Evolutionary conservation across 2,113 vertebrate genomes (phyloP).

Genomic region (Plecturocebus donacophilus): DNA sequence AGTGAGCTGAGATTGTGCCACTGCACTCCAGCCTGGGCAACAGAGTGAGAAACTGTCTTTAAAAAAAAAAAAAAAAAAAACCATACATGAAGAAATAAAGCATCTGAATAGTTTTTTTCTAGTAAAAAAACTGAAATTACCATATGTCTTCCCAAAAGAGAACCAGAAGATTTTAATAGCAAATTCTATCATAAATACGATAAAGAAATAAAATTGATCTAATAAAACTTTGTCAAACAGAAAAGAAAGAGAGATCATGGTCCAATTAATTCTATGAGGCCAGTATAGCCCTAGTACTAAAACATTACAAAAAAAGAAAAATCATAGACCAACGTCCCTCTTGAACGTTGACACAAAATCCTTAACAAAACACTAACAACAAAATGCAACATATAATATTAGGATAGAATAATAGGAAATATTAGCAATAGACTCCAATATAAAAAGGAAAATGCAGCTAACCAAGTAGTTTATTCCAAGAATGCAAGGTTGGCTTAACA

Average conservation of each 20-base stretch:
- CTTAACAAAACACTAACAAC: constrained; percentile 19
- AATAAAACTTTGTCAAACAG: neutral
- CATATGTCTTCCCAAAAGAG: neutral
- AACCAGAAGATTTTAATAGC: neutral
- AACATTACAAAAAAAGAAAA: neutral
- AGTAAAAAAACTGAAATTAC: neutral
- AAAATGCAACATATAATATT: neutral
- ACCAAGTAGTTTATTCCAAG: constrained; percentile 14
- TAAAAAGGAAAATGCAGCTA: neutral
- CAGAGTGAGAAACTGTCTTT: too few species aligned
- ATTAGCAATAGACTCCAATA: neutral
- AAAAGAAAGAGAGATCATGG: neutral
- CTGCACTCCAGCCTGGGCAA: too few species aligned
- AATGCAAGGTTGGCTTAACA: neutral
- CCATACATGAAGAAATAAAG: constrained; percentile 16
- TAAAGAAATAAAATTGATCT: constrained; percentile 20
- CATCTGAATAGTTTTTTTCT: neutral
- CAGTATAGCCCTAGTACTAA: neutral
- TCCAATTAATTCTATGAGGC: neutral
- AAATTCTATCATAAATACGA: constrained; percentile 19
- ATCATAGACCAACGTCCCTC: neutral
- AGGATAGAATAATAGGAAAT: neutral
- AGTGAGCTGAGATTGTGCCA: too few species aligned
- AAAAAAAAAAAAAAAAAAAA: too few species aligned
- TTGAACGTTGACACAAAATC: neutral